Evolutionary conservation across 2,113 vertebrate genomes (phyloP).

Genomic region (Chaenogobius annularis): DNA sequence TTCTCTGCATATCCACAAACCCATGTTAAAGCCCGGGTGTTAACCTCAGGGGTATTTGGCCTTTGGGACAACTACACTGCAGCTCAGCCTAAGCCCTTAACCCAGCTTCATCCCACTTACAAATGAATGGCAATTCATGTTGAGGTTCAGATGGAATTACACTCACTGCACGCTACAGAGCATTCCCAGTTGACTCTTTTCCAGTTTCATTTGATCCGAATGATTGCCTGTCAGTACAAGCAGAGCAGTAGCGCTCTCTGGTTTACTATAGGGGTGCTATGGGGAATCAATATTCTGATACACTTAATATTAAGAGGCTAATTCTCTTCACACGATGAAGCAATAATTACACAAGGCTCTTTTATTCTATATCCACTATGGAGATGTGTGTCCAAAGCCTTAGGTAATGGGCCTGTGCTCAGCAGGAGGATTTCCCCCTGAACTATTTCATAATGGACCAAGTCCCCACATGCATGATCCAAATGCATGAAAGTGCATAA

Average conservation of each 20-base stretch:
- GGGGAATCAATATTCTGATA: slow-evolving; percentile 10
- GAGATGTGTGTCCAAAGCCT: slow-evolving; percentile 17
- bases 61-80: slow-evolving; percentile 24
- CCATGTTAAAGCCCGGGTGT: slow-evolving; percentile 29
- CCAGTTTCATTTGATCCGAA: slow-evolving; percentile 41
- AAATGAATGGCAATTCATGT: slow-evolving; percentile 55
- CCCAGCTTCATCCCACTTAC: slow-evolving; percentile 42
- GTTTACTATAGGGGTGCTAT: slow-evolving; percentile 2
- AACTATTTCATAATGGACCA: slow-evolving; percentile 25
- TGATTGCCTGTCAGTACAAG: slow-evolving; percentile 35
- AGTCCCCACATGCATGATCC: slow-evolving; percentile 17
- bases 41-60: slow-evolving; percentile 43
- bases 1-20: slow-evolving; percentile 26
- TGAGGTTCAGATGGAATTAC: slow-evolving; percentile 46
- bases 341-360: slow-evolving; percentile 38
- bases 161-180: slow-evolving; percentile 31
- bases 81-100: slow-evolving; percentile 41
- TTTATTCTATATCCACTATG: slow-evolving; percentile 5
- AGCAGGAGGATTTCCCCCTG: slow-evolving; percentile 27
- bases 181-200: slow-evolving; percentile 32
- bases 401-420: slow-evolving; percentile 6
- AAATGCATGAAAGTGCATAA: slow-evolving; percentile 16
- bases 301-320: slow-evolving; percentile 40
- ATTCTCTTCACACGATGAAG: slow-evolving; percentile 20
- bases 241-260: slow-evolving; percentile 20